A percentile compares a stretch with the other conserved stretches of the same genome.
Conservation (phyloP, 1,140 invertebrate species). For the Pseudomyrmex pallidus region DNA sequence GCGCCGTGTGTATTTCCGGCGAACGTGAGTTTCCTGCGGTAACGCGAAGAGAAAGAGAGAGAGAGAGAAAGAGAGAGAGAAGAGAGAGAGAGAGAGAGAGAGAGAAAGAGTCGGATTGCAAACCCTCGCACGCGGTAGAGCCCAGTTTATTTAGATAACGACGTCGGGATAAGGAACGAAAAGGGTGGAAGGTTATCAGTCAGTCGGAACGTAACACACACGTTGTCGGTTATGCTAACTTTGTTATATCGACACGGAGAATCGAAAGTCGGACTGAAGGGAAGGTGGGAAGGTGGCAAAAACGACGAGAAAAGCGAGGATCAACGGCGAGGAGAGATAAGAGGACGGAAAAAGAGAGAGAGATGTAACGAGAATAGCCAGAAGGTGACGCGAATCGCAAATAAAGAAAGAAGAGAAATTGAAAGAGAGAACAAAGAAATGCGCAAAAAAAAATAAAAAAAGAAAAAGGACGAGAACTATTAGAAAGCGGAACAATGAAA, state of each 20-base stretch:
- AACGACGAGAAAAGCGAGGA: not conserved
- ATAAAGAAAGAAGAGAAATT: slow-evolving; percentile 7
- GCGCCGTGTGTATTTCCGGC: not conserved
- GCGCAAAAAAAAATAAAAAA: not conserved
- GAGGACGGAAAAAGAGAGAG: slow-evolving; percentile 3
- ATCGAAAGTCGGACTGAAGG: slow-evolving; percentile 27
- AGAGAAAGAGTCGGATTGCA: not conserved
- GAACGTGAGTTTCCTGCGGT: not conserved
- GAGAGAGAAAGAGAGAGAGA: too few relatives aligned
- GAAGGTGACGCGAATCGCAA: not conserved
- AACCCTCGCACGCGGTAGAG: not conserved
- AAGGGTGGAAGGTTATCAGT: slow-evolving; percentile 61
- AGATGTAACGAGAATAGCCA: not conserved
- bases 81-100: too few relatives aligned
- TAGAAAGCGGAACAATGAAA: slow-evolving; percentile 25
- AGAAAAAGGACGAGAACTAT: not conserved
- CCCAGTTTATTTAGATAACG: slow-evolving; percentile 46
- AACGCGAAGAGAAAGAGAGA: not conserved
- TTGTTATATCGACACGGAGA: slow-evolving; percentile 45
- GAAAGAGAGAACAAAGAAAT: slow-evolving; percentile 22
- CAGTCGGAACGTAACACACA: slow-evolving; percentile 49
- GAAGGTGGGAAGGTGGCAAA: not conserved
- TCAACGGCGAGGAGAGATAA: not conserved
- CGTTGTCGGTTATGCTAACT: slow-evolving; percentile 59
- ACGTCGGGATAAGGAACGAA: not conserved